A percentile compares a stretch with the other conserved stretches of the same genome.
These are phyloP conservation scores for Heliconius eleuchia DNA, from an alignment of 1,140 invertebrate genomes.

Conservation along the genomic window DNA sequence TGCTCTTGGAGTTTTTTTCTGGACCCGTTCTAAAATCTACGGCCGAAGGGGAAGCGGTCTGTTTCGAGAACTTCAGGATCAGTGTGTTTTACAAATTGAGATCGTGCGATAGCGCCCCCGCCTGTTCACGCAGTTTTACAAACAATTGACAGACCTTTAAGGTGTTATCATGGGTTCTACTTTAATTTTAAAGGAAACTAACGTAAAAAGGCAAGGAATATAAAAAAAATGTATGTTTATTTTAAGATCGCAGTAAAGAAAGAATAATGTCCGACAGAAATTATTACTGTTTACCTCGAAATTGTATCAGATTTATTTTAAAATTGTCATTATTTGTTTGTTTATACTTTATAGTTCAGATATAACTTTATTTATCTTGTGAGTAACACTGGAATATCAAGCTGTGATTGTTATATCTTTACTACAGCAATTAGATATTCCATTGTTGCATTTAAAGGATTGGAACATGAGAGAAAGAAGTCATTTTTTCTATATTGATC, in stretches of 20 bases:
- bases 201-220: neutral
- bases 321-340: neutral
- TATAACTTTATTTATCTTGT: neutral
- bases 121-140: neutral
- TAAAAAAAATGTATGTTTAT: neutral
- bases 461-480: conserved; percentile 30
- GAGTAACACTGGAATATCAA: conserved; percentile 4
- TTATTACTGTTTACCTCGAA: neutral
- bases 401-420: neutral
- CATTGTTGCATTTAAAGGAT: conserved; percentile 13
- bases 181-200: conserved; percentile 3
- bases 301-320: neutral
- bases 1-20: neutral
- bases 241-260: neutral
- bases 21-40: neutral
- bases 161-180: neutral
- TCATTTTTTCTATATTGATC: conserved; percentile 14
- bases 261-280: conserved; percentile 3
- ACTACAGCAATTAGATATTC: neutral
- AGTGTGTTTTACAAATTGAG: neutral
- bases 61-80: neutral
- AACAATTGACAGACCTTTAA: neutral
- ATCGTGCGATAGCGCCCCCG: neutral
- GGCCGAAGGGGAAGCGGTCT: neutral
- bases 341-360: neutral